Evolutionary conservation across 2,888 invertebrate species (phyloP), one percentile per base, ranked within the genome.

Genomic region (Drosophila quinaria): DNA sequence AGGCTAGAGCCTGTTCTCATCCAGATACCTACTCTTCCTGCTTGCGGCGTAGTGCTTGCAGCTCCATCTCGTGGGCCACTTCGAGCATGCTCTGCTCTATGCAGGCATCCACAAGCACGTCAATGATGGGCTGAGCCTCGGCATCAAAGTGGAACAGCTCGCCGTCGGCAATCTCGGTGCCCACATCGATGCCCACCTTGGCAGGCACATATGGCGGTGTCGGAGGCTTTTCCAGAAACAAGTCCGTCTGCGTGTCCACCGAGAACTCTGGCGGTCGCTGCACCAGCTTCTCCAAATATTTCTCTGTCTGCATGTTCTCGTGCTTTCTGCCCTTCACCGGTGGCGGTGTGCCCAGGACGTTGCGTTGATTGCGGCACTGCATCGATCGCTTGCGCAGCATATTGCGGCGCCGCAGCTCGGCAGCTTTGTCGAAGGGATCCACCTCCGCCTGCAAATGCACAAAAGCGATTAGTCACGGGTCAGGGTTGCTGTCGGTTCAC

Each of bases 101-200:
- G 69, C 97, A 97, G 93, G 97, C 97, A 58, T 97, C 97, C 47
- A 98, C 96, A 70, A 98, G 94, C 54, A 96, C 96, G 92, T 98
- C 98, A 73, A 98, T 94, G 75, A 98, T 95, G 2, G 98, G 97
- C 92, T 96, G 96, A 59, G 98, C 97, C 93, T 98, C 98, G 90
- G 95, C 93, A 92, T 98, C 98, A 93, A 97, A 98, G 93, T 98
- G 97, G 93, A 97, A 98, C 63, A 98, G 97, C 92, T 98, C 98
- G 61, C 97, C 98, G 2, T 97, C 97, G 86, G 95, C 95, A 76
- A 98, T 97, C 94, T 98, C 98, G 46, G 98, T 98, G 88, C 93
- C 94, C 6, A 94, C 95, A 93, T 98, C 97, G 56, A 95, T 94
- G 29, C 98, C 98, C 72, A 95, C 95, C 93, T 96, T 97, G 66